Base-by-base conservation (phyloP, 2,797 vertebrate species). In the Rhodeus uyekii region DNA sequence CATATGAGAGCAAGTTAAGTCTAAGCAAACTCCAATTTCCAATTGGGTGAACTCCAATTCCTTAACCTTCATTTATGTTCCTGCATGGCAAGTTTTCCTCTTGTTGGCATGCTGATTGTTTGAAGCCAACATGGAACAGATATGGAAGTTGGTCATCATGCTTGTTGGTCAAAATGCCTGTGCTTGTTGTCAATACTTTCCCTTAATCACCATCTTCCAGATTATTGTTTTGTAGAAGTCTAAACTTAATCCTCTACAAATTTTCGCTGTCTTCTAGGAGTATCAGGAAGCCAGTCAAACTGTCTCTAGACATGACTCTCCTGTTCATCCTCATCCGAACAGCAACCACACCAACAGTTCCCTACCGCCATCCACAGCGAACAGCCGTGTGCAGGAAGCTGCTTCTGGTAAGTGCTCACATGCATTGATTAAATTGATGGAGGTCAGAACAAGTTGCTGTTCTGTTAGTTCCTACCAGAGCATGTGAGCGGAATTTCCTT, bases 361-460 rank as follows among this genome's bases (percentile, higher is more conserved):
- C 1, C 0, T 87, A 78, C 89, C 89, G 24, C 84, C 89, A 53
- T 88, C 87, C 0, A 78, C 87, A 84, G 64, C 86, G 32, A 69
- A 68, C 0, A 90, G 86, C 85, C 85, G 87, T 27, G 74, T 88
- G 27, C 89, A 92, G 46, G 81, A 91, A 74, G 90, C 86, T 85
- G 83, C 88, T 29, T 92, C 92, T 92, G 94, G 93, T 93, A 92
- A 87, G 81, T 65, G n/a, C 63, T 68, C 72, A 3, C 6, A 2
- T 19, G 3, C 27, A 19, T 48, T 73, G n/a, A 80, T 46, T 58
- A n/a, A 69, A 2, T 69, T 36, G 18, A 44, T 72, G 46, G 48
- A 72, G 29, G 29, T 72, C 29, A 7, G 13, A 13, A 14, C 29
- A 72, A n/a, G 69, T 53, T 36, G 29, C 19, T 36, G 29, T 50